Evolutionary conservation across 2,888 invertebrate genomes (phyloP), one percentile per base, ranked within the genome.

Genomic region (Drosophila ochracea): DNA sequence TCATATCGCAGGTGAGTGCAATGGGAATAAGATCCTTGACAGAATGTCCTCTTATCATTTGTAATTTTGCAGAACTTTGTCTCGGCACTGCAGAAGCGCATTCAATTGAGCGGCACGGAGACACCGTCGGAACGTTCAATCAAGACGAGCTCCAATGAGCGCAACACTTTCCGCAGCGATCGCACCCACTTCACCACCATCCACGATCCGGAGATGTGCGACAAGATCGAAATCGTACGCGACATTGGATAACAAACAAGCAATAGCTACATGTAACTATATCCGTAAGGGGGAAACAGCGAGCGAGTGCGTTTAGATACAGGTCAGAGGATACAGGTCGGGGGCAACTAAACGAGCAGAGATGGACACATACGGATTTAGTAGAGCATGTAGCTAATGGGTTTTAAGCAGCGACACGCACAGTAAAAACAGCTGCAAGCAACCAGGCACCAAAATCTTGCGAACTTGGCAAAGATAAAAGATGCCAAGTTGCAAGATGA

Each of bases 1-100:
- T 98, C 78, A 97, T 98, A 83, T 97, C 97, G 81, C 97, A 97
- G 95, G 97, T 96, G 92, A 77, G 84, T 70, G 30, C n/a, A 28
- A 28, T 55, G 0, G 11, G n/a, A 1, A 7, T 21, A 33, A 25
- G 47, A 47, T 16, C 16, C 25, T 21, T 35, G 30, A 30, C 11
- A 7, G 4, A 21, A 21, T 13, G n/a, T 3, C 3, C 16, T 33
- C 1, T 21, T 21, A 54, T 54, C 21, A 13, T 33, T 33, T 21
- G 25, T 47, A 3, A 21, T 57, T 39, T 93, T 93, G 28, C 94
- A 97, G 96, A 96, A 96, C 89, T 97, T 96, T 93, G 96, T 97
- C 53, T 96, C 97, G 92, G 96, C 96, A 43, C 93, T 97, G 73
- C 96, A 96, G 92, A 96, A 96, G 93, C 96, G 96, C 91, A 96